A percentile compares a stretch with the other conserved stretches of the same genome.
Conservation (phyloP, 2,797 vertebrate species). For the Buphagus erythrorhynchus region DNA sequence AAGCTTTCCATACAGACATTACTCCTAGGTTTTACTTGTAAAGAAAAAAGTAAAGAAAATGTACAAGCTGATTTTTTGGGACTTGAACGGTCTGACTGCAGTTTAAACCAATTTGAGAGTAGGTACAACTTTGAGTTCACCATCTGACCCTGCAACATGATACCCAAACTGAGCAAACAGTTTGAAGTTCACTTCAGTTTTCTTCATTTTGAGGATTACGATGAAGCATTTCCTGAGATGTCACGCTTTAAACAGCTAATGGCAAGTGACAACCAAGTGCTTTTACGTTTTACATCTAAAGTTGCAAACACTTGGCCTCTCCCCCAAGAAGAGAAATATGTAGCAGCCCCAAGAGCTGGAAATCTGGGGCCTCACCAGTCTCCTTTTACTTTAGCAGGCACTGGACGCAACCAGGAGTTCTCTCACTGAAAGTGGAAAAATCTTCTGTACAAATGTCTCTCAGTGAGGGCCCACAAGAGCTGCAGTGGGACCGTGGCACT, state of each 20-base stretch:
- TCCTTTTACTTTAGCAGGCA: not conserved
- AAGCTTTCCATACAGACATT: not conserved
- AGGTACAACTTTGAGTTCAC: not conserved
- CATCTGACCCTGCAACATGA: slow-evolving; percentile 11
- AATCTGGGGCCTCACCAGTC: not conserved
- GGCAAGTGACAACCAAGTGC: slow-evolving; percentile 43
- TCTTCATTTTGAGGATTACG: slow-evolving; percentile 44
- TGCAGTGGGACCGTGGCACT: not conserved
- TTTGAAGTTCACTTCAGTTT: slow-evolving; percentile 13
- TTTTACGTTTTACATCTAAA: not conserved
- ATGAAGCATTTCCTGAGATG: slow-evolving; percentile 52
- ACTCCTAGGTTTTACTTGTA: not conserved
- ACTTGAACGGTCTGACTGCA: not conserved
- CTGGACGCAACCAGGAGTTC: not conserved
- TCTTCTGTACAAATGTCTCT: not conserved
- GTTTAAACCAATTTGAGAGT: slow-evolving; percentile 46
- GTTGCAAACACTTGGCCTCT: slow-evolving; percentile 28
- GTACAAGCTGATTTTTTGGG: not conserved
- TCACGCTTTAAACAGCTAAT: slow-evolving; percentile 37
- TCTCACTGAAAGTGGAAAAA: not conserved
- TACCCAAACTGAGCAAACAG: not conserved
- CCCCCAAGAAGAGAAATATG: not conserved
- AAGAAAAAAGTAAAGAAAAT: not conserved
- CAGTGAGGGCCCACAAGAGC: accelerated
- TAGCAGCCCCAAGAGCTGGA: not conserved